Base-by-base conservation (phyloP, 2,113 vertebrate species). In the Phaethon lepturus region DNA sequence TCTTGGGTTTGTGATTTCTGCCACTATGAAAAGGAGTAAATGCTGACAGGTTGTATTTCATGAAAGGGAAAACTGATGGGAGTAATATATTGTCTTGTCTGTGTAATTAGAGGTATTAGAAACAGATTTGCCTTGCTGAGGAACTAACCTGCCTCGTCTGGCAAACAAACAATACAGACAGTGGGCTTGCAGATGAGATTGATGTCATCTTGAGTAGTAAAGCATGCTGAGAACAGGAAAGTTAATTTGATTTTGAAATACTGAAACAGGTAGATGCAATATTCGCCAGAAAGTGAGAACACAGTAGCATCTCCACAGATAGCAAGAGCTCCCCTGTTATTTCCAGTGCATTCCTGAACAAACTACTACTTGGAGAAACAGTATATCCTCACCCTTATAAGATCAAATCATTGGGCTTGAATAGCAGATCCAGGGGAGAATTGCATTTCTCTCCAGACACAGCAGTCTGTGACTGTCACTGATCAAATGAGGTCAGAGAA, bases 181-280 rank as follows among this genome's bases (percentile, higher is more conserved):
- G 35, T 13, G n/a, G 26, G 33, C 38, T 79, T 73, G 31, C 58
- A 79, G 40, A 19, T 24, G 49, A 66, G 26, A 76, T 38, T 0
- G 0, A 11, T 56, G 24, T 78, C 52, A 52, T 69, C 42, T 35
- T 66, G 28, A 62, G 62, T 47, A 82, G 33, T 44, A 80, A 55
- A 74, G 17, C 42, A 66, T 7, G 3, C n/a, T 19, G 10, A 73
- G 44, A 66, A 63, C 38, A 79, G 15, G 38, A 58, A 64, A 58
- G 38, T 64, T 93, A 78, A 81, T 67, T 84, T 68, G 7, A 58
- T 79, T 71, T 62, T 78, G 44, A 93, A 89, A 62, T 75, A 58
- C 18, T 23, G 22, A 45, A 81, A 68, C 26, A 73, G 33, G 26
- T 49, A 89, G 44, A 38, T 45, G 31, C 6, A 76, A 12, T 53